Evolutionary conservation across 2,888 invertebrate genomes (phyloP), one percentile per base, ranked within the genome.

Genomic region (Bombylius major): DNA sequence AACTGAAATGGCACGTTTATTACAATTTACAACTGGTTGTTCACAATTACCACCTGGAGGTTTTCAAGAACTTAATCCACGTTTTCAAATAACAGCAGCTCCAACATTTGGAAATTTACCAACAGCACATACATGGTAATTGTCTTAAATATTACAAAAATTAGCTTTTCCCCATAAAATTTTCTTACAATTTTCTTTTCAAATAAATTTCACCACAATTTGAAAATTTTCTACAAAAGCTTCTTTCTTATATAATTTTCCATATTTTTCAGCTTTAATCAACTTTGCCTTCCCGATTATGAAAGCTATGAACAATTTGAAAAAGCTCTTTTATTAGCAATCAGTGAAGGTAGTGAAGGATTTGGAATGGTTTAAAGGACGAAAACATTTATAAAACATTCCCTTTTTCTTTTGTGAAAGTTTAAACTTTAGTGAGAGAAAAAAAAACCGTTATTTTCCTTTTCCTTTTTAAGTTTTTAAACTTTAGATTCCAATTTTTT

Each of bases 341-440:
- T 95, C 72, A 94, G 89, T 75, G 96, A 96, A 77, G 95, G 95
- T 48, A 90, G 88, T 44, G 95, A 95, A 79, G 96, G 95, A 12
- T 96, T 96, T 75, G 89, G 89, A 56, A 73, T 75, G 73, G 73
- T 74, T 61, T 74, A 69, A 61, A 53, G 4, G 4, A 36, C 34
- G 4, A 36, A 36, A 7, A 4, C 34, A 36, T 5, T 36, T 3
- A n/a, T n/a, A 23, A 23, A 23, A 23, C 23, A 23, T 23, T 23
- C 3, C 23, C 23, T 23, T 23, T 23, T 23, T 23, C 23, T 23
- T 23, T 23, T 23, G 23, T 23, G 23, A 3, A 23, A 23, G 23
- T 23, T 23, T 23, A 23, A 23, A 23, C 23, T n/a, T n/a, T 23
- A 23, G 23, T 23, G 3, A 23, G 3, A 23, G 23, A 23, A 23